Percentiles rank a stretch among this genome's conserved stretches.
These are phyloP conservation scores for Phania funesta DNA, from an alignment of 2,888 invertebrate species.

Conservation along the genomic window DNA sequence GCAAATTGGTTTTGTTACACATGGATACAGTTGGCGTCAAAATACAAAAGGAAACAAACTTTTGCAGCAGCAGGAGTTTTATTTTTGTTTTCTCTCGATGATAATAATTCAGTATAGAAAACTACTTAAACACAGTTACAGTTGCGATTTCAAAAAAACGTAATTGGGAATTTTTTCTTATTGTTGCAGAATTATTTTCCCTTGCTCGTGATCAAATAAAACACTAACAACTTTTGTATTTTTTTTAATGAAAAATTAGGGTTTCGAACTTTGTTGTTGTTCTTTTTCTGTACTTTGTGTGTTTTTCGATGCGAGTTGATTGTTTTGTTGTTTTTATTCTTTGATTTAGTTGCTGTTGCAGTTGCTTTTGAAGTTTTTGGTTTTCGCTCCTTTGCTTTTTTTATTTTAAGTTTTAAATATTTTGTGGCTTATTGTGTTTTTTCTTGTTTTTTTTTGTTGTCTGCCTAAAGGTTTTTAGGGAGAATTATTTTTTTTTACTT, in stretches of 20 bases:
- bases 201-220: not conserved
- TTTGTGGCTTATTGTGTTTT: slow-evolving; percentile 15
- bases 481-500: slow-evolving; percentile 46
- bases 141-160: not conserved
- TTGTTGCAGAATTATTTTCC: not conserved
- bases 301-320: not conserved
- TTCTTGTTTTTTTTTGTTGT: slow-evolving; percentile 21
- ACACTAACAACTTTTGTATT: slow-evolving; percentile 1
- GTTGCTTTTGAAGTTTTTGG: not conserved
- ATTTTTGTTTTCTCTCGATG: not conserved
- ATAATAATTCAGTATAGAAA: slow-evolving; percentile 11
- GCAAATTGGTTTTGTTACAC: not conserved
- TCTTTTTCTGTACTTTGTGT: not conserved
- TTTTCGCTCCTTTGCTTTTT: not conserved
- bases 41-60: not conserved
- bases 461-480: slow-evolving; percentile 37
- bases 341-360: slow-evolving; percentile 14
- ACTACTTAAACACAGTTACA: slow-evolving; percentile 12
- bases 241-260: slow-evolving; percentile 10
- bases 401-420: slow-evolving; percentile 44
- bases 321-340: slow-evolving; percentile 8
- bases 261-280: not conserved
- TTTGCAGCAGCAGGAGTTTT: not conserved
- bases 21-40: slow-evolving; percentile 14
- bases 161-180: not conserved